Conservation (phyloP, 2,888 invertebrate genomes). For the Agapetus fuscipes region DNA sequence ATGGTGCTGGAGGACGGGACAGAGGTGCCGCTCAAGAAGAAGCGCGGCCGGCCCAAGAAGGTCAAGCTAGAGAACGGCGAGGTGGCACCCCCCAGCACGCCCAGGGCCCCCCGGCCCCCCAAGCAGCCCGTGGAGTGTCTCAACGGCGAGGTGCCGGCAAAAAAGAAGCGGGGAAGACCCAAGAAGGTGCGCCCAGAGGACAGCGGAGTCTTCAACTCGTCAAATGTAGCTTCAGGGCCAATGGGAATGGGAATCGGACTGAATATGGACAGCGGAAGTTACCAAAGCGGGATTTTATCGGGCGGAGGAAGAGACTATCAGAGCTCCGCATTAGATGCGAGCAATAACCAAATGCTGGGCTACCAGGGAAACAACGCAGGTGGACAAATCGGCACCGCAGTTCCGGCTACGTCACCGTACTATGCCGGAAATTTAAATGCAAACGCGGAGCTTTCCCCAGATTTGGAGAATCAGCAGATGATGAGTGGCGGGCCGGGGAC, state of each 20-base stretch:
- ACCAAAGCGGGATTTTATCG: slow-evolving; percentile 28
- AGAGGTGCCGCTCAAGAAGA: slow-evolving; percentile 70
- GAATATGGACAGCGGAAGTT: slow-evolving; percentile 26
- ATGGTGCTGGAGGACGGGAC: slow-evolving; percentile 52
- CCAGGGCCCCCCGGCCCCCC: slow-evolving; percentile 37
- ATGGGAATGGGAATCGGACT: slow-evolving; percentile 15
- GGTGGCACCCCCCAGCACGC: slow-evolving; percentile 46
- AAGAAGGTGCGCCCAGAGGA: slow-evolving; percentile 69
- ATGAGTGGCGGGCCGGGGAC: slow-evolving; percentile 13
- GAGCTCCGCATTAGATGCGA: slow-evolving; percentile 8
- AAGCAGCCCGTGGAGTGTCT: slow-evolving; percentile 27
- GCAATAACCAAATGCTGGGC: slow-evolving; percentile 21
- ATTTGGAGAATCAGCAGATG: slow-evolving; percentile 6
- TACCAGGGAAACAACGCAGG: slow-evolving; percentile 11
- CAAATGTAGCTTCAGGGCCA: slow-evolving; percentile 5
- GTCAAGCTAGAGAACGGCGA: slow-evolving; percentile 60
- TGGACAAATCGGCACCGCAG: slow-evolving; percentile 6
- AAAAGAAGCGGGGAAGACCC: slow-evolving; percentile 81
- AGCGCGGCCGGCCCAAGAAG: slow-evolving; percentile 84
- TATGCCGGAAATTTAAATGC: slow-evolving; percentile 9
- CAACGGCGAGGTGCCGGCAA: slow-evolving; percentile 49
- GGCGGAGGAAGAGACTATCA: slow-evolving; percentile 1
- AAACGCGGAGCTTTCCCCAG: slow-evolving; percentile 9
- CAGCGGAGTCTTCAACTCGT: slow-evolving; percentile 35
- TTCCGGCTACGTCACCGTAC: slow-evolving; percentile 24